Evolutionary conservation across 2,888 invertebrate genomes (phyloP).

Genomic region (Trisateles emortualis): DNA sequence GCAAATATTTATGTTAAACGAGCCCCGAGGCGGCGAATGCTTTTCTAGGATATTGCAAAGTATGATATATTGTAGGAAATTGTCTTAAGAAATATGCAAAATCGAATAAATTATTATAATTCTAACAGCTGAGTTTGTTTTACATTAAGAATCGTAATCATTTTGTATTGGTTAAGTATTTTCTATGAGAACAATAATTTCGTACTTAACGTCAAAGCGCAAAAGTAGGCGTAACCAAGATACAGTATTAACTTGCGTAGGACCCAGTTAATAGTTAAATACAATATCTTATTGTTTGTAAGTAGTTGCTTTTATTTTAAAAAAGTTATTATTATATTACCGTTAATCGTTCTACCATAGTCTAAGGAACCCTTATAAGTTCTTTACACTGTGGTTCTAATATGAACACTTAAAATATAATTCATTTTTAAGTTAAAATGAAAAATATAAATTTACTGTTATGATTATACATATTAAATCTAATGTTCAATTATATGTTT

Average conservation of each 20-base stretch:
- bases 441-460: too few species aligned
- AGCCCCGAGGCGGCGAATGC: slow-evolving; percentile 61
- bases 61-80: slow-evolving; percentile 74
- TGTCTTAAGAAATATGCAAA: slow-evolving; percentile 52
- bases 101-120: slow-evolving; percentile 51
- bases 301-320: too few species aligned
- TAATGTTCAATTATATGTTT: too few species aligned
- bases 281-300: too few species aligned
- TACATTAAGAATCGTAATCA: slow-evolving; percentile 27
- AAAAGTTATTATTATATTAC: too few species aligned
- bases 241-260: slow-evolving; percentile 16
- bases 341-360: too few species aligned
- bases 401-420: neutral
- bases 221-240: slow-evolving; percentile 5
- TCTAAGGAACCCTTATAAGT: too few species aligned
- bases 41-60: slow-evolving; percentile 73
- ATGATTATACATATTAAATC: too few species aligned
- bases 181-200: neutral
- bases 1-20: slow-evolving; percentile 87
- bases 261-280: too few species aligned
- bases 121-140: slow-evolving; percentile 40
- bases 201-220: neutral
- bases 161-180: neutral
- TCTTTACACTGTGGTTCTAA: too few species aligned
- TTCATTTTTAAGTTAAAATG: slow-evolving; percentile 1